phyloP scores from a whole-genome alignment of 2,797 vertebrate genomes.

The Hippoglossus hippoglossus region DNA sequence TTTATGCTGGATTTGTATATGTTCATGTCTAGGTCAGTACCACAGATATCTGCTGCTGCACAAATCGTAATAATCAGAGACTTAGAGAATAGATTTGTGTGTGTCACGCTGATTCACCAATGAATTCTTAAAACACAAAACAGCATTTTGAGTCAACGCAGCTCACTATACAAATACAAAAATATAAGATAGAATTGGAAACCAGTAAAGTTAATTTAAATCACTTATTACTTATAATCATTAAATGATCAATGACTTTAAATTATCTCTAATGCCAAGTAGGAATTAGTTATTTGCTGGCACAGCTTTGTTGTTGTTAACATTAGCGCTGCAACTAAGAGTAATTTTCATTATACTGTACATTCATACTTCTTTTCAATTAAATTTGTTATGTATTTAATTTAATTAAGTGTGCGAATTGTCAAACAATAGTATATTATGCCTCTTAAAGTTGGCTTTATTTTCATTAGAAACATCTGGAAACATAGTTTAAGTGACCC shows the following conservation, averaged over 20 bases:
- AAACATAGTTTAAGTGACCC: too few species aligned
- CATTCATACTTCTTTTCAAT: background rate
- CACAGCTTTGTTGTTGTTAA: too few species aligned
- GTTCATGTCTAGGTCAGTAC: conserved; percentile 20
- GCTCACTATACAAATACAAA: background rate
- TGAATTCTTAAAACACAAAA: conserved; percentile 2
- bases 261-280: background rate
- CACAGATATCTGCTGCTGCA: too few species aligned
- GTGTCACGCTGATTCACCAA: background rate
- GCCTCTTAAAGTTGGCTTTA: too few species aligned
- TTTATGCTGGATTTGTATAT: conserved; percentile 27
- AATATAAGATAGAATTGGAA: background rate
- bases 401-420: background rate
- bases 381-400: background rate
- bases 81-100: background rate
- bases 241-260: too few species aligned
- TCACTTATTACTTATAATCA: too few species aligned
- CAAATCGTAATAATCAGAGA: background rate
- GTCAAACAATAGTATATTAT: background rate
- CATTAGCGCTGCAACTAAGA: too few species aligned
- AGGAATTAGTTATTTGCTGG: too few species aligned
- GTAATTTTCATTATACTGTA: too few species aligned
- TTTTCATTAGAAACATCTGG: too few species aligned
- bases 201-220: background rate
- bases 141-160: background rate